Evolutionary conservation across 2,888 invertebrate species (phyloP), one percentile per base, ranked within the genome.

Genomic region (Aelia acuminata): DNA sequence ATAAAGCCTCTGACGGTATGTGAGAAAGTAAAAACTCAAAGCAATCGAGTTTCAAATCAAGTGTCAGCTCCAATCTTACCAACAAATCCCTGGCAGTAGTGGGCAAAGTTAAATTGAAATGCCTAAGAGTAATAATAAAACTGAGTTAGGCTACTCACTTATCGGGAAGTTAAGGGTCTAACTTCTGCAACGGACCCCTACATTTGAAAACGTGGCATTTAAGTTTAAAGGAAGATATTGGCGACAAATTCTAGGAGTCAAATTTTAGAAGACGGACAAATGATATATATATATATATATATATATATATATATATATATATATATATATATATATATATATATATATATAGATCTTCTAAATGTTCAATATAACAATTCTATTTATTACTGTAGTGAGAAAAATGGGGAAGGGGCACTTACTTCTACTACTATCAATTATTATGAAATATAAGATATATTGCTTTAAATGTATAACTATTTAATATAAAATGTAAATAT

Each of bases 91-190:
- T 22, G n/a, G n/a, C 80, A 43, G 43, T 80, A 80, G 80, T 47
- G 15, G 80, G 15, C 47, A 80, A 80, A 80, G 80, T 80, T 80
- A 80, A 80, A 80, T 80, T 80, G 80, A 80, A 80, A 80, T 80
- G 39, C 80, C 80, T 5, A 80, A 39, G 39, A 43, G 80, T 43
- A 80, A 80, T 80, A 80, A 80, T 47, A 80, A 80, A 80, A 80
- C 43, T 43, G 43, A 80, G 80, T 43, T 43, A 80, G 80, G 13
- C 43, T 80, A 80, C 80, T 80, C 43, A 80, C 43, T 80, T 80
- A 80, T 80, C 80, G 43, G 13, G 43, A 43, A 39, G 43, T 80
- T 80, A 15, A 80, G 43, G 22, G 47, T 0, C 80, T 47, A 80
- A 80, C 80, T 80, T 80, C 3, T 43, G 22, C 2, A 39, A 80